Conservation (phyloP, 2,797 vertebrate genomes). For the Enteromius argenteus region DNA sequence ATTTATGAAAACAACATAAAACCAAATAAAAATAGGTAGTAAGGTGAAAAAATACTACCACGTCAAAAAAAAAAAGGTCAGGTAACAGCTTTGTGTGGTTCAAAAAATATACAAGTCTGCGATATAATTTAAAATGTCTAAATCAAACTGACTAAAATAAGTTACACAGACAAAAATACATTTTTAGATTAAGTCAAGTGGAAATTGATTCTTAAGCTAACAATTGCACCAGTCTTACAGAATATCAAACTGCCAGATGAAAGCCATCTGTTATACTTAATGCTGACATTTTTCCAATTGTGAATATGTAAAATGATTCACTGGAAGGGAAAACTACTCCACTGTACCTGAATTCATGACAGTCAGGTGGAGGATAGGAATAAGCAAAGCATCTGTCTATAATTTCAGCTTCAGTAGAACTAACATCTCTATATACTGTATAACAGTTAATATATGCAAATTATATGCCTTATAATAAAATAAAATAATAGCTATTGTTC, state of each 20-base stretch:
- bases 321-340: slow-evolving; percentile 47
- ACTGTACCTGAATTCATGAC: slow-evolving; percentile 48
- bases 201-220: slow-evolving; percentile 16
- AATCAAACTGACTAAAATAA: slow-evolving; percentile 14
- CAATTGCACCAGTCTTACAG: slow-evolving; percentile 16
- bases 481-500: too few relatives aligned
- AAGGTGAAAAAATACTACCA: background rate
- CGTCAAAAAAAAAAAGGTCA: background rate
- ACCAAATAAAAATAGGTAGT: slow-evolving; percentile 48
- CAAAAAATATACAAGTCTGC: background rate
- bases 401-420: slow-evolving; percentile 34
- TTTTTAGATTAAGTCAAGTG: background rate
- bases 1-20: slow-evolving; percentile 58
- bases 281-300: slow-evolving; percentile 59
- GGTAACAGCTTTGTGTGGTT: background rate
- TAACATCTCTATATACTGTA: slow-evolving; percentile 49
- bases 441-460: background rate
- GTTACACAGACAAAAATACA: background rate
- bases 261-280: slow-evolving; percentile 62
- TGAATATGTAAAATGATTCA: slow-evolving; percentile 53
- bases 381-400: slow-evolving; percentile 45
- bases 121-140: background rate
- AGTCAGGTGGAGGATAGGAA: slow-evolving; percentile 25
- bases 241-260: slow-evolving; percentile 62
- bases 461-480: background rate